Base-by-base conservation (phyloP, 2,113 vertebrate species). In the Eudyptes chrysolophus region DNA sequence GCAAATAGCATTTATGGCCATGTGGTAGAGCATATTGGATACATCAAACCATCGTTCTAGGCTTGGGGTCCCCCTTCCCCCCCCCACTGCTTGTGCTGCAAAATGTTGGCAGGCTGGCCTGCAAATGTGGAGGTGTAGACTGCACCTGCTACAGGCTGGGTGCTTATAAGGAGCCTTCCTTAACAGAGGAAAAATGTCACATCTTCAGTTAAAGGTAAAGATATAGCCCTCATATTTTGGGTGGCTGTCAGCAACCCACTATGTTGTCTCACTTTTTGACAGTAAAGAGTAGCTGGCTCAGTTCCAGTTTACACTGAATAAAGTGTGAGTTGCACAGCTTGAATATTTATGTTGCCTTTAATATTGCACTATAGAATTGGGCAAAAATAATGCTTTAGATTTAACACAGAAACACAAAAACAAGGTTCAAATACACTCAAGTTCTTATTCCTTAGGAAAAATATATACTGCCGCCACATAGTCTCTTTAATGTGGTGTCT, bases 1-100 rank as follows among this genome's bases (percentile, higher is more conserved):
- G 54, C 90, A 90, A 62, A 71, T 61, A 89, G 54, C 87, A 54
- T 72, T 93, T 94, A 48, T 51, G 66, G 48, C 78, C 78, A 70
- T 92, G 90, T 96, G 82, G 49, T 40, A 8, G 74, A 94, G 40
- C 84, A 90, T 94, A 90, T 72, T 95, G 94, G 78, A 48, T 90
- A n/a, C 36, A 92, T 96, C 89, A 96, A 36, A 42, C 57, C 48
- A 25, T 62, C 40, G 13, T 88, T 75, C 40, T 29, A 22, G 54
- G 27, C 75, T 92, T 74, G 24, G 21, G 40, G 9, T 16, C 40
- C 40, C 40, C 40, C 40, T 42, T 13, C 11, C 6, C 21, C 21
- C 21, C 6, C 10, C 6, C 10, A 15, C 36, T 79, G 32, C 65
- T 92, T 74, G 34, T 74, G 51, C 54, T 92, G 38, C 62, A 77